Evolutionary conservation across 2,113 vertebrate genomes (phyloP), one percentile per base, ranked within the genome.

Genomic region (Columba livia): DNA sequence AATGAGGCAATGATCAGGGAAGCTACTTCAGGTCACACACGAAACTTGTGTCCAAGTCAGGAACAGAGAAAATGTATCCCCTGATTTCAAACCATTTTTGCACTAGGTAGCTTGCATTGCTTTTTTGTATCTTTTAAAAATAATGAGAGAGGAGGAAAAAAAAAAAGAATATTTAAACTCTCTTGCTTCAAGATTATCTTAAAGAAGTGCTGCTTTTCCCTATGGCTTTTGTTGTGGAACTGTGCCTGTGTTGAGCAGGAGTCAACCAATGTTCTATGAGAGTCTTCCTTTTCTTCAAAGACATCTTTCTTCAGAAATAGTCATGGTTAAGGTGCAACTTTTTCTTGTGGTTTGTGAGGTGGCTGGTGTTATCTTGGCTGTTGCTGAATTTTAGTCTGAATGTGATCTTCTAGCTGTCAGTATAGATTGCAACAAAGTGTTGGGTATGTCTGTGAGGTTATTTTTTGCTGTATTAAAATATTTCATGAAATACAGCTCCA

Each of bases 201-300:
- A 53, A 34, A 79, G 19, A 74, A 74, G 9, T 26, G 34, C 24
- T 85, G 25, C 4, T 61, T 75, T 73, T 28, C 13, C 6, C 13
- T 31, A 7, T 25, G 28, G 17, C 4, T 72, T 85, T 31, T 81
- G 7, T 17, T 64, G 42, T 51, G 26, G 69, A 94, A 40, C 4
- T 34, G 14, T 77, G 31, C 20, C 6, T 5, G 1, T 83, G 18
- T 29, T 78, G 16, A 88, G 5, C 34, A 65, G 26, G 26, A 91
- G 6, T 7, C 11, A 3, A 10, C 1, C 0, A 23, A 3, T 15
- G 5, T 19, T 69, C 8, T 29, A 26, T 12, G 15, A 64, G 11
- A 10, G 11, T 19, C 6, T 82, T 91, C 34, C 5, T 87, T 79
- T 83, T 53, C 17, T 74, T 26, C 24, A 56, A 75, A 67, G n/a